These are phyloP conservation scores for Bubo scandiacus DNA, from an alignment of 2,113 vertebrate species.

Conservation along the genomic window DNA sequence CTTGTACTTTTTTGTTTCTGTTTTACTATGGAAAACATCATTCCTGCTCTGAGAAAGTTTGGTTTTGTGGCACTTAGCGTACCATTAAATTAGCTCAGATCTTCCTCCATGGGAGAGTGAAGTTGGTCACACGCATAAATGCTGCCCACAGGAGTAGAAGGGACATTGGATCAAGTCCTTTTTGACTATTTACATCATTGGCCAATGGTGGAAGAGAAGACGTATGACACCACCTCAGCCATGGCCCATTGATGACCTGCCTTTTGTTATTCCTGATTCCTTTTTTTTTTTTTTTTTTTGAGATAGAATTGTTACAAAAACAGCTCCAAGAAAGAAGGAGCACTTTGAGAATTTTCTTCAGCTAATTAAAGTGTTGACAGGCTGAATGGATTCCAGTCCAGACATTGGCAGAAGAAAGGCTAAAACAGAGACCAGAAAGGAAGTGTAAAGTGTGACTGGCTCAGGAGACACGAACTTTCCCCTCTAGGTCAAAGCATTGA, in stretches of 20 bases:
- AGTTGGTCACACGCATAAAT: not conserved
- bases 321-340: not conserved
- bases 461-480: not conserved
- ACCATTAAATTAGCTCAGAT: not conserved
- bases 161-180: not conserved
- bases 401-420: not conserved
- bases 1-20: not conserved
- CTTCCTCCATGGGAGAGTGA: not conserved
- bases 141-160: not conserved
- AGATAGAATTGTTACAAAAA: not conserved
- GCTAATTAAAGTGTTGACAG: not conserved
- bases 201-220: not conserved
- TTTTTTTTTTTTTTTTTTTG: not conserved
- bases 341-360: not conserved
- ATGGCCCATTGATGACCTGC: not conserved
- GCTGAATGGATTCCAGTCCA: not conserved
- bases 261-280: not conserved
- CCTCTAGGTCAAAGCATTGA: not conserved
- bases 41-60: not conserved
- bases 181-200: not conserved
- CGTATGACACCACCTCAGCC: not conserved
- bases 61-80: not conserved
- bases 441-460: not conserved
- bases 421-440: not conserved
- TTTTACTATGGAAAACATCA: not conserved